phyloP scores from a whole-genome alignment of 2,113 vertebrate genomes.

The Pomatorhinus ruficollis region DNA sequence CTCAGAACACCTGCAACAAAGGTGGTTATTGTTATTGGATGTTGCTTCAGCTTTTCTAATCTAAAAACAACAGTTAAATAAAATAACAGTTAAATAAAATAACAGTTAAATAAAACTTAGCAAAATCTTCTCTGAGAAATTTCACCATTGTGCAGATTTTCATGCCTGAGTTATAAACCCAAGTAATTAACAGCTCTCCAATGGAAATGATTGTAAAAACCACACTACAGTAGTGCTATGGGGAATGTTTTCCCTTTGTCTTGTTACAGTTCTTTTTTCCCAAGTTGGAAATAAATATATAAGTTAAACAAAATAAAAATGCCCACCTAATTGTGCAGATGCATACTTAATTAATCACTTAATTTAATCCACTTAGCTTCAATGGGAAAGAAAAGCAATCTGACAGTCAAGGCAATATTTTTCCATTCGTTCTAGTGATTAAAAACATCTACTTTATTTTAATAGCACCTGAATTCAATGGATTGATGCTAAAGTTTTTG shows the following conservation, averaged over 20 bases:
- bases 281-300: constrained; percentile 8
- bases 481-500: constrained; percentile 21
- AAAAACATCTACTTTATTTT: constrained; percentile 25
- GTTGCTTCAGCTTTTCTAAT: neutral
- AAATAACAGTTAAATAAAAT: no score
- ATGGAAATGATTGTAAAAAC: neutral
- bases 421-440: neutral
- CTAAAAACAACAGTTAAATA: neutral
- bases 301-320: constrained; percentile 56
- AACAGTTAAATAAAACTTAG: neutral
- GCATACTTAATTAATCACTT: constrained; percentile 55
- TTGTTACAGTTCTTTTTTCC: neutral
- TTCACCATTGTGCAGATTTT: neutral
- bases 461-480: neutral
- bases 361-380: constrained; percentile 53
- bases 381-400: constrained; percentile 30
- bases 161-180: neutral
- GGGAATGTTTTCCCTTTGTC: neutral
- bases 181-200: neutral
- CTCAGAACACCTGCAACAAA: neutral
- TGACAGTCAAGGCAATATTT: constrained; percentile 39
- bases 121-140: neutral
- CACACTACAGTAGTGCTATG: neutral
- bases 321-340: constrained; percentile 52
- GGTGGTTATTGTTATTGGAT: neutral